Percentiles rank a stretch among this genome's conserved stretches.
phyloP scores from a whole-genome alignment of 2,888 invertebrate species.

The Dione vanillae region DNA sequence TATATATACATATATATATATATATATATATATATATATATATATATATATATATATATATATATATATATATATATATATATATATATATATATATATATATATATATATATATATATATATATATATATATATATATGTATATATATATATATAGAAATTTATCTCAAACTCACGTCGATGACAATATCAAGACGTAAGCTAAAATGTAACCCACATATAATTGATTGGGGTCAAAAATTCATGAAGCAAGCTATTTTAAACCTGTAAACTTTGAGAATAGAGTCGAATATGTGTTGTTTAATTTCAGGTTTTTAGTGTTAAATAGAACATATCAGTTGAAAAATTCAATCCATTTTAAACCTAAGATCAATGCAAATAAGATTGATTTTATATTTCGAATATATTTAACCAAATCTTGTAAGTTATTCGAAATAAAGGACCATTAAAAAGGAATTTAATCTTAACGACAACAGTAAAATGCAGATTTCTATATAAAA shows the following conservation, averaged over 20 bases:
- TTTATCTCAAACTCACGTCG: neutral
- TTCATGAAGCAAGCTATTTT: neutral
- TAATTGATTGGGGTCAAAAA: slow-evolving; percentile 43
- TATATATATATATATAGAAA: neutral
- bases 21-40: too few species aligned
- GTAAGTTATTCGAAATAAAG: neutral
- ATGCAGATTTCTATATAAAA: neutral
- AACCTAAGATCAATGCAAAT: accelerated
- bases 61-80: too few species aligned
- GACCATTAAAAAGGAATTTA: neutral
- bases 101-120: too few species aligned
- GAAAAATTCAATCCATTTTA: neutral
- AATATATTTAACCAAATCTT: neutral
- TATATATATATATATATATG: too few species aligned
- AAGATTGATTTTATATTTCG: neutral
- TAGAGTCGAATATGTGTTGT: slow-evolving; percentile 6
- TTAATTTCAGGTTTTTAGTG: neutral
- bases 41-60: too few species aligned
- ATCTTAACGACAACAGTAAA: neutral
- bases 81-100: too few species aligned
- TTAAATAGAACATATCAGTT: slow-evolving; percentile 9
- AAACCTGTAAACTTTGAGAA: neutral
- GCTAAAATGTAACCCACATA: slow-evolving; percentile 44
- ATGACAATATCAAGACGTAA: slow-evolving; percentile 27
- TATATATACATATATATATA: too few species aligned